Percentiles rank a stretch among this genome's conserved stretches.
These are phyloP conservation scores for Temnothorax nylanderi DNA, from an alignment of 1,140 invertebrate species.

Conservation along the genomic window DNA sequence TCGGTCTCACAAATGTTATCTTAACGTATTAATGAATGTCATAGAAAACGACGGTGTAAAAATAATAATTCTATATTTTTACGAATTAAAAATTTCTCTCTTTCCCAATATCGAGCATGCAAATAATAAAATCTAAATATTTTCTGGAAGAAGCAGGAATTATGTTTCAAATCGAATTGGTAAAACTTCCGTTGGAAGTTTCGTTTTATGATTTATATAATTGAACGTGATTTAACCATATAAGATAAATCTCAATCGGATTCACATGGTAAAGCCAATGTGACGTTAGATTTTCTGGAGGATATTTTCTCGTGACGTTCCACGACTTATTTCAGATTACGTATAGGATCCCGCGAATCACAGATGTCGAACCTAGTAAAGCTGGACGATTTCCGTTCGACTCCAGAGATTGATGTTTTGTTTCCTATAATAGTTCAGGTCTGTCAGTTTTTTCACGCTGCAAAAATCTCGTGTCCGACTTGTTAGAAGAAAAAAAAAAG, in stretches of 20 bases:
- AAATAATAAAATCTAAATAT: neutral
- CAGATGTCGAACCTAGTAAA: neutral
- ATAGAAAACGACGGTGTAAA: neutral
- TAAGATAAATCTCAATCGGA: constrained; percentile 35
- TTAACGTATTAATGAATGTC: neutral
- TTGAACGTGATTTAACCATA: neutral
- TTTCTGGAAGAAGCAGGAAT: neutral
- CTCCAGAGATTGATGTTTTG: neutral
- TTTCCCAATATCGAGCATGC: neutral
- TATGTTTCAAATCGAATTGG: neutral
- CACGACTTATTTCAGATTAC: neutral
- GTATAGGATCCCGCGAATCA: neutral
- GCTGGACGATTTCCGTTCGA: neutral
- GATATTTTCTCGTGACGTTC: neutral
- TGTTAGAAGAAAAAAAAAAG: constrained; percentile 5
- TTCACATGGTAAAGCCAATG: constrained; percentile 1
- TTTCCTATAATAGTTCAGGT: neutral
- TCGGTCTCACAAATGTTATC: neutral
- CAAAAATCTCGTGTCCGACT: constrained; percentile 1
- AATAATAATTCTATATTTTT: neutral
- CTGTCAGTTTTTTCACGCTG: neutral
- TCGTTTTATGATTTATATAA: constrained; percentile 9
- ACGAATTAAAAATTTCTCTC: neutral
- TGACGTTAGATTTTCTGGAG: constrained; percentile 21
- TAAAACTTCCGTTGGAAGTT: neutral